Percentiles rank a stretch among this genome's conserved stretches.
Conservation (phyloP, 2,888 invertebrate genomes). For the Drosophila demipolita region DNA sequence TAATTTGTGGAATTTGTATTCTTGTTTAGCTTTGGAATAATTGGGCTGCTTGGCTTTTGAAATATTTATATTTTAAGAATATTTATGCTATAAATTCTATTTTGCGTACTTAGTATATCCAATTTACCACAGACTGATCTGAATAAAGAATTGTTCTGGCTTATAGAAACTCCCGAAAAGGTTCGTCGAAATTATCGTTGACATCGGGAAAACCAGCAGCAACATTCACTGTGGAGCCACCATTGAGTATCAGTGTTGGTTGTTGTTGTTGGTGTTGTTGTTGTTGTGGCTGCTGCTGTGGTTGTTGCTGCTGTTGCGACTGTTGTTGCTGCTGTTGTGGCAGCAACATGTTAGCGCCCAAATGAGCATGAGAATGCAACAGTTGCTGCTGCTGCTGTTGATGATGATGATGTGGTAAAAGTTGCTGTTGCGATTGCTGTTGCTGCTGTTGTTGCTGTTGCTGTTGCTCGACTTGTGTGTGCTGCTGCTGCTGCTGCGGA, state of each 20-base stretch:
- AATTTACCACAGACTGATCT: constrained; percentile 54
- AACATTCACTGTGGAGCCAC: constrained; percentile 42
- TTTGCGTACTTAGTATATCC: constrained; percentile 36
- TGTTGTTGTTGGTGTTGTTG: constrained; percentile 38
- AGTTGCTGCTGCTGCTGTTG: constrained; percentile 62
- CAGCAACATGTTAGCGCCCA: constrained; percentile 61
- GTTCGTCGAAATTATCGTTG: constrained; percentile 84
- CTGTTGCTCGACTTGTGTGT: constrained; percentile 49
- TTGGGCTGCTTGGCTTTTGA: not conserved
- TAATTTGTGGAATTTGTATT: constrained; percentile 3
- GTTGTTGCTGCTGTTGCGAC: constrained; percentile 41
- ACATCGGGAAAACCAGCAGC: constrained; percentile 72
- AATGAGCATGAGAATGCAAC: constrained; percentile 63
- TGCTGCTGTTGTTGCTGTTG: constrained; percentile 41
- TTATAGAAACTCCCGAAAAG: constrained; percentile 84
- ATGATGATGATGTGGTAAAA: constrained; percentile 50
- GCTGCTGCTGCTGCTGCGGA: constrained; percentile 53
- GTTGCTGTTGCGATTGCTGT: constrained; percentile 48
- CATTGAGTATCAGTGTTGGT: constrained; percentile 71
- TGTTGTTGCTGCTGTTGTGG: constrained; percentile 57
- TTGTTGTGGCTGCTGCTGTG: constrained; percentile 27
- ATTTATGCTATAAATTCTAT: constrained; percentile 55
- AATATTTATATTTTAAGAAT: not conserved
- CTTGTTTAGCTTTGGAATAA: not conserved
- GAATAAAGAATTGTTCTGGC: not conserved